Base-by-base conservation (phyloP, 1,140 invertebrate genomes). In the Macrocentrus cingulum region DNA sequence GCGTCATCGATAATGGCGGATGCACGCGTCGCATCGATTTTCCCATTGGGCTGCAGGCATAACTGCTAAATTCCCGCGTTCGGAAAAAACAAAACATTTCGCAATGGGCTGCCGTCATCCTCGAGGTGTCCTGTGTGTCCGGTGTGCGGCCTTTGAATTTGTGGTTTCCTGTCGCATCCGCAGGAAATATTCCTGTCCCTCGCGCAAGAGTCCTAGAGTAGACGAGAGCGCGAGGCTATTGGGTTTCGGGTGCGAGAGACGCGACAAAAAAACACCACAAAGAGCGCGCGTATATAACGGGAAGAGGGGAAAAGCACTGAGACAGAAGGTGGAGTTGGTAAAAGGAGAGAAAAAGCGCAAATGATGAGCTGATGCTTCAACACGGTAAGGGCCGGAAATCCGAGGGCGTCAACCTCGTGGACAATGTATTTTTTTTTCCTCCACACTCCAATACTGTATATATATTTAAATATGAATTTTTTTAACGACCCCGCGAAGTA, bases 181-280 rank as follows among this genome's bases (percentile, higher is more conserved):
- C 77, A 78, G 77, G 77, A 80, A 79, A 80, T 76, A 74, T 69
- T 78, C 72, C 74, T 74, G 74, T 72, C 73, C 29, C 49, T 75
- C 71, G n/a, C n/a, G n/a, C n/a, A 65, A 77, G 75, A 72, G 69
- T 78, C 75, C 72, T 77, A 77, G 69, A 79, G n/a, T n/a, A 72
- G 72, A 73, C 34, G 54, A 39, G 15, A 32, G 29, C 32, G 32
- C 52, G 66, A 59, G 75, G 74, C 72, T 76, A 77, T 79, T 77
- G 67, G 65, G 68, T 80, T 77, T 77, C 77, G 69, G 60, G 60
- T 68, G 65, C 42, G 25, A 39, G 22, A 34, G 19, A 50, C 7
- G 37, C 48, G 15, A 36, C 39, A 39, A 45, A 59, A 56, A 57
- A 56, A 60, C 56, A 63, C 51, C 39, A 51, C 44, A 57, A 44